phyloP scores from a whole-genome alignment of 2,888 invertebrate genomes.

The Polyploca ridens region DNA sequence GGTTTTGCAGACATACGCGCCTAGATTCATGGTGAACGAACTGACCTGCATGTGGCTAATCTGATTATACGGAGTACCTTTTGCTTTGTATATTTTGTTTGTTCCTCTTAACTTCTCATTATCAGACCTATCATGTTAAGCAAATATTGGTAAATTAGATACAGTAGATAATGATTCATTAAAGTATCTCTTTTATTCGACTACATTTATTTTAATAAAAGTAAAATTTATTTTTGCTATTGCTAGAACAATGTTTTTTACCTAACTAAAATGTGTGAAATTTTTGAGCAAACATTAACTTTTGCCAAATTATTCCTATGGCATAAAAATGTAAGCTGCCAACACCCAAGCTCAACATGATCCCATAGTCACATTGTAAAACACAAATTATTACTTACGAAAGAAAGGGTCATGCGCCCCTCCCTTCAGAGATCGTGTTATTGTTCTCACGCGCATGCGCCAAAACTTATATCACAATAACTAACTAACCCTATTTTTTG shows the following conservation, averaged over 20 bases:
- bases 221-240: no score
- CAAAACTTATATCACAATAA: slow-evolving; percentile 46
- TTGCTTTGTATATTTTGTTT: slow-evolving; percentile 58
- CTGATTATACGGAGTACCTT: slow-evolving; percentile 66
- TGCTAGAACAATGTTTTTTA: no score
- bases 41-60: slow-evolving; percentile 74
- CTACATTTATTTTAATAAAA: background rate
- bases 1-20: slow-evolving; percentile 47
- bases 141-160: background rate
- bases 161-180: background rate
- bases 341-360: slow-evolving; percentile 12
- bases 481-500: slow-evolving; percentile 28
- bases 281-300: no score
- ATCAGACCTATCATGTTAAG: background rate
- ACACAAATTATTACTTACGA: slow-evolving; percentile 49
- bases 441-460: slow-evolving; percentile 57
- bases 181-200: background rate
- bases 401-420: slow-evolving; percentile 55
- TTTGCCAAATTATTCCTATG: background rate
- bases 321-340: slow-evolving; percentile 12
- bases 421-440: slow-evolving; percentile 40
- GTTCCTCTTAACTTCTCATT: slow-evolving; percentile 34
- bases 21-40: slow-evolving; percentile 61
- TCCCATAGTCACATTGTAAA: slow-evolving; percentile 18
- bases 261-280: no score